Base-by-base conservation (phyloP, 2,113 vertebrate genomes). In the chimpanzee (Pan troglodytes) region DNA sequence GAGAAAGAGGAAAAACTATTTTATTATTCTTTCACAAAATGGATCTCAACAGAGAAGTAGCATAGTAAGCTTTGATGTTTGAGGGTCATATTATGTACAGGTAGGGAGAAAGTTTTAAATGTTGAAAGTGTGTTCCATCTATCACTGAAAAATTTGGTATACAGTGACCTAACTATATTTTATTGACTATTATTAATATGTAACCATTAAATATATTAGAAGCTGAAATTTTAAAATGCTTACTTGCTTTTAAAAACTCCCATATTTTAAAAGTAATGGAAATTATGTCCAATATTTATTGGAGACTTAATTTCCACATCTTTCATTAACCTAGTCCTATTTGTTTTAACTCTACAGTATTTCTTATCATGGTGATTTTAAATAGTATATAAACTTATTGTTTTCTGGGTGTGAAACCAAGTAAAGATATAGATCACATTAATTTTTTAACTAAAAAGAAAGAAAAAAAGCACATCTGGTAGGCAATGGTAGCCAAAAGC, bases 391-490 rank as follows among this genome's bases (percentile, higher is more conserved):
- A 81, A 81, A 61, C 13, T 73, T 50, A 38, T 22, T 76, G 91
- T 38, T 93, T 79, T 52, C 40, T 84, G 16, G 1, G 0, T 61
- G 80, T 64, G 38, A 92, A 86, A 43, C 9, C 13, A 83, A 78
- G 6, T 61, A 64, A 92, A 87, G 12, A 50, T 57, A 91, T 18
- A 82, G 43, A 94, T 78, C 38, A 94, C 23, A 57, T 82, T 81
- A 84, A 87, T 55, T 64, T 97, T 97, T 79, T 67, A 96, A 97
- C 95, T 95, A 88, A 96, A 96, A 59, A 12, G 11, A 76, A 93
- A 88, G 23, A 90, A 90, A 85, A 91, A 96, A 82, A 83, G 27
- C 52, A 94, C 94, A 96, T 97, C 88, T 97, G 91, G 59, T 95
- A 83, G 82, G 20, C 40, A 72, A 67, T 57, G 8, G 13, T 72